A percentile compares a stretch with the other conserved stretches of the same genome.
Evolutionary conservation across 2,888 invertebrate species (phyloP).

Genomic region (Plagodis pulveraria): DNA sequence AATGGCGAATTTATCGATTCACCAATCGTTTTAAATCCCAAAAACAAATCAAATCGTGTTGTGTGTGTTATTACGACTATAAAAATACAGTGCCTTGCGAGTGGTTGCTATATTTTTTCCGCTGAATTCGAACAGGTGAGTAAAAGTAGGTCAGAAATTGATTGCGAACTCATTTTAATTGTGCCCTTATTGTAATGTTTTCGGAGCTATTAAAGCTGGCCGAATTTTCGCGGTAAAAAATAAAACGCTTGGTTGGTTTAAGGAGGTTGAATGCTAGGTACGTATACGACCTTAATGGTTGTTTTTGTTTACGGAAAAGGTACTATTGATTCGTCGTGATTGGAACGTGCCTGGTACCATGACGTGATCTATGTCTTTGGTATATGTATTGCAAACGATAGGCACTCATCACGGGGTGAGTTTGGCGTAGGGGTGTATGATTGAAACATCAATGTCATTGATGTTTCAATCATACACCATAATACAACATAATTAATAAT

Average conservation of each 20-base stretch:
- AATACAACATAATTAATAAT: constrained; percentile 1
- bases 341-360: constrained; percentile 54
- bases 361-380: constrained; percentile 8
- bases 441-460: background rate
- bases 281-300: constrained; percentile 32
- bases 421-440: background rate
- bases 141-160: constrained; percentile 17
- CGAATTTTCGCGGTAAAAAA: constrained; percentile 52
- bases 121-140: constrained; percentile 21
- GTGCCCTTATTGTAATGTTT: constrained; percentile 12
- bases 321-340: constrained; percentile 50
- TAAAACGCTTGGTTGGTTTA: constrained; percentile 18
- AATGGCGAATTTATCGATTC: constrained; percentile 74
- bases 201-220: constrained; percentile 6
- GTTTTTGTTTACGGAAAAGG: constrained; percentile 68
- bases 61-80: constrained; percentile 47
- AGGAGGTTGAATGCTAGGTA: constrained; percentile 59
- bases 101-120: constrained; percentile 19
- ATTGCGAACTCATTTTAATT: constrained; percentile 29
- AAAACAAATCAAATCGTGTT: constrained; percentile 58
- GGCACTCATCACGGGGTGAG: constrained; percentile 7
- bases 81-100: constrained; percentile 26
- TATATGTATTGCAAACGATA: background rate
- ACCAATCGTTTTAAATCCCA: constrained; percentile 64
- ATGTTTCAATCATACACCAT: too few species aligned